Evolutionary conservation across 2,888 invertebrate genomes (phyloP), one percentile per base, ranked within the genome.

Genomic region (Leptothorax acervorum): DNA sequence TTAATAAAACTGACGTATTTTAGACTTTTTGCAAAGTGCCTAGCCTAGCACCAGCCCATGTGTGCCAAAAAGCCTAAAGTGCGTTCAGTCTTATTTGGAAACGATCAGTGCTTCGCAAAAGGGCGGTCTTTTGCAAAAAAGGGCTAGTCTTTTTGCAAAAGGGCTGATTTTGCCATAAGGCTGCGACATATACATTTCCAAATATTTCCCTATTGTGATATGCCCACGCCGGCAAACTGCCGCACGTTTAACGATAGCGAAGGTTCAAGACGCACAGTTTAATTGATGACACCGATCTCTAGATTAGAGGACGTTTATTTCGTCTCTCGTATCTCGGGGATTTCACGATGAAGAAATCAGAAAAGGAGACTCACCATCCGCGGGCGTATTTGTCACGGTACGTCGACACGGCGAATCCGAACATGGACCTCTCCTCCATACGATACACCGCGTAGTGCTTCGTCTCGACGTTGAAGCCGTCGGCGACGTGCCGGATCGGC

Each of bases 351-450:
- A 15, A 9, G 23, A 9, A 57, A 15, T 57, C 51, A 1, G 35
- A 23, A 55, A 76, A 57, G 42, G 62, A 42, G 5, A 82, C 90
- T 92, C 82, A 93, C 94, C 94, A 94, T 85, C 94, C 94, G 23
- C 92, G 92, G 63, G 90, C 86, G 45, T 82, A 82, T 48, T 68
- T 86, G 86, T 94, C 94, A 39, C 94, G 92, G 88, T 94, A 93
- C 79, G 92, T 92, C 15, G 94, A 92, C 35, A 94, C 94, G 1
- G 95, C 92, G 83, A 94, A 95, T 62, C 95, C 95, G 78, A 95
- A 94, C 95, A 94, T 95, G 66, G 93, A 94, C 0, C 45, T 75
- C 15, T 83, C 87, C 55, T 93, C 93, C 60, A 84, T 86, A 5
- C 82, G 90, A 82, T 94, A 94, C 83, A 92, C 88, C 31, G 94